phyloP scores from a whole-genome alignment of 1,140 invertebrate species.

The Arion vulgaris region DNA sequence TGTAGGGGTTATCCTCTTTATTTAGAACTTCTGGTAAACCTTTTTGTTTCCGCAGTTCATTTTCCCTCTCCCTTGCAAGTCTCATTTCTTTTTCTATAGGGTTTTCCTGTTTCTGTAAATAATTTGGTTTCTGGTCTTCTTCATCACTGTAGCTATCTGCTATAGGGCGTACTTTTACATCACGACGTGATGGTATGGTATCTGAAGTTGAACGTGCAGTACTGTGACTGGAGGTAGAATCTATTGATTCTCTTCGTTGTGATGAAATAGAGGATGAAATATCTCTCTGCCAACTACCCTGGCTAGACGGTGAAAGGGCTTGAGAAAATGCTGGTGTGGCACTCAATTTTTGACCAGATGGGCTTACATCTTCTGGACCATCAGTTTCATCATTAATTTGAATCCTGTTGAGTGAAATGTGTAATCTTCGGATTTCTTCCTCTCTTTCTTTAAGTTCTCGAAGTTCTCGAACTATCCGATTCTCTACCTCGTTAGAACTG shows the following conservation, averaged over 20 bases:
- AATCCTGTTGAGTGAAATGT: constrained; percentile 9
- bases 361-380: neutral
- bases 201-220: constrained; percentile 52
- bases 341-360: neutral
- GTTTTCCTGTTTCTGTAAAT: constrained; percentile 70
- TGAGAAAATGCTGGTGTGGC: neutral
- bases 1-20: constrained; percentile 39
- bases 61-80: constrained; percentile 75
- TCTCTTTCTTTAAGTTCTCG: constrained; percentile 73
- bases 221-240: constrained; percentile 54
- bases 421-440: constrained; percentile 69
- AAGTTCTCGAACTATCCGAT: constrained; percentile 74
- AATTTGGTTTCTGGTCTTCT: constrained; percentile 25
- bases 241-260: constrained; percentile 43
- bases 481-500: constrained; percentile 65
- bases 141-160: neutral
- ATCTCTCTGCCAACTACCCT: constrained; percentile 50
- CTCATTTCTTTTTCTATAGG: constrained; percentile 77
- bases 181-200: constrained; percentile 57
- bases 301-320: neutral
- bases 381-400: constrained; percentile 22
- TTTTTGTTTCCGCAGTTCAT: constrained; percentile 72
- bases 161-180: constrained; percentile 32
- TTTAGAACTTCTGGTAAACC: constrained; percentile 56
- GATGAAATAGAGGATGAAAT: constrained; percentile 48